Evolutionary conservation across 2,113 vertebrate genomes (phyloP).

Genomic region (Ctenomys sociabilis): DNA sequence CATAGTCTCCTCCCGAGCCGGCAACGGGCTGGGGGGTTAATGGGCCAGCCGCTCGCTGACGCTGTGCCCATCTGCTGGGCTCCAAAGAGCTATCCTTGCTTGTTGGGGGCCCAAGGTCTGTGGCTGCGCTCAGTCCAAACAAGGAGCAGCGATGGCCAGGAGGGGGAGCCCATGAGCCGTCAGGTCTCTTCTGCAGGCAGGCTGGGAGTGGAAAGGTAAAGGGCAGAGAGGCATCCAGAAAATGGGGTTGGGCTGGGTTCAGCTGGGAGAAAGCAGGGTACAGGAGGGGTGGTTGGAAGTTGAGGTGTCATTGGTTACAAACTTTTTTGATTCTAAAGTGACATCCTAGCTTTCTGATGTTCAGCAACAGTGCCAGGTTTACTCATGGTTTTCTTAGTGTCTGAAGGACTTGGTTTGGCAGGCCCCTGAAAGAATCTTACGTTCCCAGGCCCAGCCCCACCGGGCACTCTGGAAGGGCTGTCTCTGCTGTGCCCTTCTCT

Average conservation of each 20-base stretch:
- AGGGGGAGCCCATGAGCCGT: constrained; percentile 63
- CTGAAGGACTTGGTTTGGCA: background rate
- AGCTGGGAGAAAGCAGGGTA: background rate
- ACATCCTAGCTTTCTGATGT: background rate
- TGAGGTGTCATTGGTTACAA: background rate
- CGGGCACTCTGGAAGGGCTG: background rate
- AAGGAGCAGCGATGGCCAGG: background rate
- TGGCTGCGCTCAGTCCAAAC: background rate
- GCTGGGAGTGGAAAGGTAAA: background rate
- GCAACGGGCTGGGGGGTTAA: background rate
- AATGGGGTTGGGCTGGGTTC: background rate
- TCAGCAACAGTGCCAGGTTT: background rate
- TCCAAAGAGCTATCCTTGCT: background rate
- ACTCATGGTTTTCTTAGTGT: background rate
- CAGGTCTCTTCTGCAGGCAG: no score
- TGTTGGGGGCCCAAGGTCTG: background rate
- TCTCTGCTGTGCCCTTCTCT: fast-evolving
- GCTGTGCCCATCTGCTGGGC: background rate
- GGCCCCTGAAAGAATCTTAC: background rate
- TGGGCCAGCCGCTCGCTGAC: background rate
- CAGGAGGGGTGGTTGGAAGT: no score
- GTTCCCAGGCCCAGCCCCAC: background rate
- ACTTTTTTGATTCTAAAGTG: background rate
- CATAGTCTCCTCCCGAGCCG: background rate
- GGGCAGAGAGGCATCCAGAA: background rate